Base-by-base conservation (phyloP, 1,140 invertebrate species). In the Conus betulinus region DNA sequence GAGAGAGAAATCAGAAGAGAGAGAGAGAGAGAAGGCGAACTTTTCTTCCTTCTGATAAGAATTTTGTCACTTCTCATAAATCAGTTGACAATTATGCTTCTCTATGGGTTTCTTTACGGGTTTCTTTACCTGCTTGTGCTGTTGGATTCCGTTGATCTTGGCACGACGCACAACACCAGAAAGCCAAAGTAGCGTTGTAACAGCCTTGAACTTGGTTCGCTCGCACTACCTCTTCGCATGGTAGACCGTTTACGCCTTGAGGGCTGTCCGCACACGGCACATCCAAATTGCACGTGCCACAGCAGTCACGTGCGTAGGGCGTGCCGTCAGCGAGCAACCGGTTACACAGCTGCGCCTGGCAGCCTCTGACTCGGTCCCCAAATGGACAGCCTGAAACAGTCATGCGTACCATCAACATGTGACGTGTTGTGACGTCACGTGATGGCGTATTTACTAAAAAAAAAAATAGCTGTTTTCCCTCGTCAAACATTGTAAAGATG, bases 261-360 rank as follows among this genome's bases (percentile, higher is more conserved):
- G 67, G 51, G 11, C 39, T 23, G 85, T 87, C 85, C 11, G 52
- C 23, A 74, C 85, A 87, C 3, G 87, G 0, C 2, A 79, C 60
- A 25, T 87, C 63, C 25, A 87, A 89, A 25, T 78, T 84, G 84
- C 91, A 91, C n/a, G 90, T 90, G 67, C 90, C 88, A 52, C 91
- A 91, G 60, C 91, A 91, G 53, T 87, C 71, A n/a, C 55, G 63
- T 17, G 89, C 90, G 74, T 91, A 91, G 39, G 57, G 85, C 7
- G 85, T 87, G 55, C 90, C 90, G 78, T 89, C 87, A 53, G 85
- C 82, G 10, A 86, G 82, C 0, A 57, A 87, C 10, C 63, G 55
- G 25, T 87, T 23, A 81, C 91, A 91, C 20, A 85, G 57, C 55
- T 57, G 52, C 15, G 52, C 53, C 8, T 63, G 52, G 55, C 89